Evolutionary conservation across 2,113 vertebrate species (phyloP).

Genomic region (Gallinago paraguaiae): DNA sequence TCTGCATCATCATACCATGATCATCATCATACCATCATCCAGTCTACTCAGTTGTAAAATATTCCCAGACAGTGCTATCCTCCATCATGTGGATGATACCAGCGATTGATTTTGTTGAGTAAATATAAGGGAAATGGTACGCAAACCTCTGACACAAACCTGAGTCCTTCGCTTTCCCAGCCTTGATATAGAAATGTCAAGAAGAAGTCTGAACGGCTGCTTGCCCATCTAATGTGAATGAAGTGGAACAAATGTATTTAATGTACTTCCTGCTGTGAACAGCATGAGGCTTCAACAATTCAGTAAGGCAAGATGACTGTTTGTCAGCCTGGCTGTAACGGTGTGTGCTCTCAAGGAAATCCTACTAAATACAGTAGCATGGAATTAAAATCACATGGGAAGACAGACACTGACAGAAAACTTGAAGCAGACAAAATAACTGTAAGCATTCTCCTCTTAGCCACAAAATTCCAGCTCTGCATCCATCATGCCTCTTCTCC

Average conservation of each 20-base stretch:
- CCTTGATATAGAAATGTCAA: background rate
- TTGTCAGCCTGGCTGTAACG: background rate
- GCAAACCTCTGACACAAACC: background rate
- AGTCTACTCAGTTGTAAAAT: background rate
- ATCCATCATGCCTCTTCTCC: background rate
- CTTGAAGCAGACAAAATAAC: background rate
- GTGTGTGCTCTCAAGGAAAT: background rate
- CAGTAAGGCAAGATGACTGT: background rate
- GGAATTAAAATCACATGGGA: background rate
- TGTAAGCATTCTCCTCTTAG: background rate
- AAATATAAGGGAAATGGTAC: background rate
- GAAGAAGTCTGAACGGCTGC: background rate
- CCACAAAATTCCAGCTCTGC: background rate
- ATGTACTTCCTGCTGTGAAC: constrained; percentile 32
- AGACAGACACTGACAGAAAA: background rate
- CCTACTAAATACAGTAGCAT: background rate
- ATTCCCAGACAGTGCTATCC: background rate
- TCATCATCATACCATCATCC: background rate
- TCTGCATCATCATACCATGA: background rate
- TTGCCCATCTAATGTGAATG: background rate
- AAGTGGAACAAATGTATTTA: constrained; percentile 62
- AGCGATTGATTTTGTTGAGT: background rate
- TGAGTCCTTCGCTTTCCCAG: constrained; percentile 23
- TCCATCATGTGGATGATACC: background rate
- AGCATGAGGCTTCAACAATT: constrained; percentile 50